Base-by-base conservation (phyloP, 2,888 invertebrate genomes). In the Mystacides longicornis region DNA sequence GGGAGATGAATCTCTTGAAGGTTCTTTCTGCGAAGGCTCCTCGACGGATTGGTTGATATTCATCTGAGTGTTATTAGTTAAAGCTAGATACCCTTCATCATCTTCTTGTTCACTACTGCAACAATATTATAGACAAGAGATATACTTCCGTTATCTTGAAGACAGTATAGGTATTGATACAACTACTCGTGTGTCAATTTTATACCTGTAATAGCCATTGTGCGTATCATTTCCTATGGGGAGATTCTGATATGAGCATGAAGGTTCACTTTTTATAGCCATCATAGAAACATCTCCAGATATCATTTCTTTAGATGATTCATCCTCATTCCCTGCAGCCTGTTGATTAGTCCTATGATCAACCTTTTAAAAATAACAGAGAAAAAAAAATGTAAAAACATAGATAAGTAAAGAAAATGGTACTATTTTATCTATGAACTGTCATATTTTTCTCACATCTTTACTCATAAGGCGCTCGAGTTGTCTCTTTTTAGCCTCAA, bases 391-490 rank as follows among this genome's bases (percentile, higher is more conserved):
- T 5, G 7, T 5, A 27, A 7, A 27, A 27, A 27, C 27, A 11
- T 11, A 7, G 5, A 5, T 27, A 27, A 7, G 27, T 27, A 27
- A 7, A 7, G 5, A 27, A 7, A 27, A 5, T 27, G 27, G 5
- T 27, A 11, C 11, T 27, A 27, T 27, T 27, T 27, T 5, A 27
- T 27, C 11, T 27, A 27, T 27, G 5, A 27, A 27, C 5, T 27
- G n/a, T n/a, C n/a, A n/a, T n/a, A n/a, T n/a, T n/a, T 46, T 19
- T 23, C 49, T 49, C 45, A 73, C 76, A 73, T 81, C 82, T 67
- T 85, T 86, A 60, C 82, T 80, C 68, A 85, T 79, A 46, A 85
- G 71, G 53, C 81, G 80, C 63, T 85, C 85, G 2, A 85, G 69
- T 62, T 85, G 83, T 11, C 80, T 71, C 65, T 81, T 81, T 65